Evolutionary conservation across 1,140 invertebrate species (phyloP).

Genomic region (Bombus waltoni): DNA sequence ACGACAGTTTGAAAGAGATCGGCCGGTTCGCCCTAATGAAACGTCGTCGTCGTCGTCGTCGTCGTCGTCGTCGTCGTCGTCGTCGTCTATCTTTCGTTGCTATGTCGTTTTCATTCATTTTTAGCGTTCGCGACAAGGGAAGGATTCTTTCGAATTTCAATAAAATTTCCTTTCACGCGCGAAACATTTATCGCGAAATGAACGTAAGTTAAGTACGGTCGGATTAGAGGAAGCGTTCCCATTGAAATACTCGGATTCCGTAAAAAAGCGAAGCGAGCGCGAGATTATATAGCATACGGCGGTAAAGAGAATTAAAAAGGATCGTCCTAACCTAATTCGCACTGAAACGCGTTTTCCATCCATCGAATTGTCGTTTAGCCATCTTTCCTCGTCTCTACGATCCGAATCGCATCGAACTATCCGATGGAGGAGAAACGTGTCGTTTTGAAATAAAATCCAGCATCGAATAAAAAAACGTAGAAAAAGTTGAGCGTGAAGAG

Average conservation of each 20-base stretch:
- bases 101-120: neutral
- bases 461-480: too few species aligned
- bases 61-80: neutral
- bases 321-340: neutral
- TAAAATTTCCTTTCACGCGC: neutral
- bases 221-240: neutral
- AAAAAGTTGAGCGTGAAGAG: neutral
- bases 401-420: neutral
- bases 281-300: neutral
- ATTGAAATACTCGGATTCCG: neutral
- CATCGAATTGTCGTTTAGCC: too few species aligned
- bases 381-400: neutral
- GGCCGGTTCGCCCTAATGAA: neutral
- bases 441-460: neutral
- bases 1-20: conserved; percentile 27
- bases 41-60: neutral
- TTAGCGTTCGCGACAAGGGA: too few species aligned
- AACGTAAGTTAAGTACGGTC: neutral
- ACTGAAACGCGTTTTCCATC: too few species aligned
- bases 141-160: neutral
- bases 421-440: neutral
- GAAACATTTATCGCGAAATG: neutral
- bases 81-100: too few species aligned
- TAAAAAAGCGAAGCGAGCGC: neutral
- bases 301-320: neutral